Evolutionary conservation across 2,888 invertebrate genomes (phyloP), one percentile per base, ranked within the genome.

Genomic region (Drosophila anomalipes): DNA sequence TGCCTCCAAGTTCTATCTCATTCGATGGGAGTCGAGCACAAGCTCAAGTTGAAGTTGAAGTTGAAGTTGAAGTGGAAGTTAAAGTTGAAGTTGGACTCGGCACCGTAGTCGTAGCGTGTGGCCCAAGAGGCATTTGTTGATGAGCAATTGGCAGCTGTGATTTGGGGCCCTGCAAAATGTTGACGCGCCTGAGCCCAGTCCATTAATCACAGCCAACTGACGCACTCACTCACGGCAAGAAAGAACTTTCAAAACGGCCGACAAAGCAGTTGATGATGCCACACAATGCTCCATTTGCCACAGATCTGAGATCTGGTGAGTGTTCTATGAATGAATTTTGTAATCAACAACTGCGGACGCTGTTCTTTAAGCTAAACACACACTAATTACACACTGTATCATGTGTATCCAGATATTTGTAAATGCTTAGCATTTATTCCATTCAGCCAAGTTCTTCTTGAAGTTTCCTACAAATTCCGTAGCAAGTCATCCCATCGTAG

Each of bases 151-250:
- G 70, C 57, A 76, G 51, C 66, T 41, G 60, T 33, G 61, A 57
- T 59, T 64, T 26, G 51, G 51, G 37, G 52, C 33, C 28, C 70
- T 60, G 65, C 73, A 35, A 70, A 59, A 59, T 56, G 33, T 32
- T 37, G 39, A 37, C 51, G 60, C 49, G 19, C 39, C 41, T 30
- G 32, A 44, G 60, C 26, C 61, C n/a, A 63, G 60, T 52, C 70
- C 81, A 80, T 78, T 80, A 77, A 79, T 72, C 73, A 77, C 39
- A 47, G 30, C 49, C 28, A 22, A 53, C 69, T 33, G 33, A 56
- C 56, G 19, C 37, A 56, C 30, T 28, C 41, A 57, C 28, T 37
- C n/a, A 22, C 47, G 26, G 33, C 54, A 14, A 19, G 51, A 57
- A 52, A 62, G 69, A 69, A 57, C 68, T 69, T 69, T 68, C 56